These are phyloP conservation scores for Monochamus saltuarius DNA, from an alignment of 1,140 invertebrate genomes.

Conservation along the genomic window DNA sequence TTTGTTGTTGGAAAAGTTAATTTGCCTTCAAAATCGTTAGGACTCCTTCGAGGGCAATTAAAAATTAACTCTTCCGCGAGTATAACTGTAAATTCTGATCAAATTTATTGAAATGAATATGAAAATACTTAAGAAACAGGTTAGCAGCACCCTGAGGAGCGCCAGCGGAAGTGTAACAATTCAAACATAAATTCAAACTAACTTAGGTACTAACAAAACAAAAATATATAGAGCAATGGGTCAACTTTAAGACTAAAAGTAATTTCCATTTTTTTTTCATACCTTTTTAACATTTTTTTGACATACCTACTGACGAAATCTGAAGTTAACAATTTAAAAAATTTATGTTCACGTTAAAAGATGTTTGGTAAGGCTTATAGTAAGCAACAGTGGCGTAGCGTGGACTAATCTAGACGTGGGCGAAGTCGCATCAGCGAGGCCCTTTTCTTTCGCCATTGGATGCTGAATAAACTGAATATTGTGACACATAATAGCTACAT, in stretches of 20 bases:
- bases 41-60: slow-evolving; percentile 22
- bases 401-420: no score
- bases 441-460: no score
- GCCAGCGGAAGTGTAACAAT: not conserved
- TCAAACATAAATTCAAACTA: not conserved
- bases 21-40: slow-evolving; percentile 10
- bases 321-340: no score
- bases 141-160: slow-evolving; percentile 10
- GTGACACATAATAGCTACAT: no score
- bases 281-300: no score
- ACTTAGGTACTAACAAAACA: not conserved
- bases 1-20: not conserved
- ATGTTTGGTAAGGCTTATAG: no score
- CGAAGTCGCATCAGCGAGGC: no score
- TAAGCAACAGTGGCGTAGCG: no score
- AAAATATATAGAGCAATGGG: not conserved
- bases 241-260: not conserved
- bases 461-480: no score
- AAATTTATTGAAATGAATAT: slow-evolving; percentile 19
- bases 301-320: no score
- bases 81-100: slow-evolving; percentile 14
- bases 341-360: no score
- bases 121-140: slow-evolving; percentile 28
- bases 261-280: no score
- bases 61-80: slow-evolving; percentile 27